Evolutionary conservation across 1,140 invertebrate species (phyloP), one percentile per base, ranked within the genome.

Genomic region (Centruroides sculpturatus): DNA sequence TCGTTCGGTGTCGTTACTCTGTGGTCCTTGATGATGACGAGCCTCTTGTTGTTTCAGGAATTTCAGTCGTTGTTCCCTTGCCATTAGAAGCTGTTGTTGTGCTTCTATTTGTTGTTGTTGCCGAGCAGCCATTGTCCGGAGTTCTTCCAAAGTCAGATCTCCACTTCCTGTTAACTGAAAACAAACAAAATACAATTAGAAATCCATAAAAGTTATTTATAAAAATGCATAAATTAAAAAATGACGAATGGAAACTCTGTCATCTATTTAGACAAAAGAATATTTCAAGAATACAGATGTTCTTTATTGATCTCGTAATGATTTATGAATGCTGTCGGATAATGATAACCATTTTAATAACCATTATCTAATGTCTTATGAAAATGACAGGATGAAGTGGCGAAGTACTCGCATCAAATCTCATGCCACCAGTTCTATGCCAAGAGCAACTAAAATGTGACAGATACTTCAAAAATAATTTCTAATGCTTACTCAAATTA

Each of bases 31-130:
- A 70, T 86, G 85, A 68, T 88, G 84, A 62, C 83, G 79, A 66
- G 84, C 84, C 75, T 93, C 89, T 74, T 92, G 89, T 75, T 92
- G 87, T 77, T 94, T 92, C 69, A 96, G 82, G 80, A 91, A 93
- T 68, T 92, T 86, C 73, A 95, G 81, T 70, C 92, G 81, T 78
- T 96, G 92, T 76, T 92, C 89, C 72, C 89, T 89, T 71, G 88
- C 89, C 66, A 87, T 86, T 70, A 93, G 80, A 72, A 90, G 79
- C 78, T 91, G 87, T 72, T 91, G 86, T 78, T 92, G 89, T 66
- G 84, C 83, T 77, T 95, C 91, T 72, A 98, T 93, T 80, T 96
- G 90, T 75, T 91, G 88, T 79, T 94, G 91, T 79, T 97, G 92
- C 68, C 90, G 81, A 70, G 87, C 81, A 71, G 92, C 92, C 89